Percentiles rank a stretch among this genome's conserved stretches.
Evolutionary conservation across 2,113 vertebrate genomes (phyloP).

Genomic region (Hippocampus guttulatus): DNA sequence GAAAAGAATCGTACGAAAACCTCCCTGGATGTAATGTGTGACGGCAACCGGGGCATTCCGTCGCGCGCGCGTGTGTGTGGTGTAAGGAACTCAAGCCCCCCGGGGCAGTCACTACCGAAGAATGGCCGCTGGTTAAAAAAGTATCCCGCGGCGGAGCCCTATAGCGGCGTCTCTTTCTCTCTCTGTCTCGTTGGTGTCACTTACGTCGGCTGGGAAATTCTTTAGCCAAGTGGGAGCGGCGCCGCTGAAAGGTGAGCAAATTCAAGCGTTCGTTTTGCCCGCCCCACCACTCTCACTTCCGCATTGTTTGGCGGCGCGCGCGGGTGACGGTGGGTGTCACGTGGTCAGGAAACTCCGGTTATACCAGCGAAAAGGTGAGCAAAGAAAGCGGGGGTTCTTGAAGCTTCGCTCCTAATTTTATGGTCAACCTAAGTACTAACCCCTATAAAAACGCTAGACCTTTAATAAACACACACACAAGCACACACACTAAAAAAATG

Average conservation of each 20-base stretch:
- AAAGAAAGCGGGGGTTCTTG: conserved; percentile 25
- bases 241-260: conserved; percentile 1
- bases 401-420: not conserved
- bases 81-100: conserved; percentile 61
- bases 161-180: conserved; percentile 37
- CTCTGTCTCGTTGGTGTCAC: conserved; percentile 22
- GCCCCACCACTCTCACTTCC: not conserved
- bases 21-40: too few species aligned
- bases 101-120: conserved; percentile 37
- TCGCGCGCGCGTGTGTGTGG: conserved; percentile 30
- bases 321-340: conserved; percentile 36
- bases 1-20: too few species aligned
- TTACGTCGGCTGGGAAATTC: conserved; percentile 17
- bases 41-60: too few species aligned
- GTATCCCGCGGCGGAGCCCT: conserved; percentile 47
- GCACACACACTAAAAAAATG: too few species aligned
- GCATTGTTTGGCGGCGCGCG: not conserved
- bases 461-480: too few species aligned
- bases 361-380: conserved; percentile 27
- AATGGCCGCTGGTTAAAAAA: conserved; percentile 68
- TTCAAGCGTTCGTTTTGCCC: not conserved
- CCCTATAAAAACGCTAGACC: too few species aligned
- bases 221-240: not conserved
- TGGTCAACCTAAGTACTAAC: too few species aligned
- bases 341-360: conserved; percentile 45